Base-by-base conservation (phyloP, 2,113 vertebrate species). In the Mesocricetus auratus region DNA sequence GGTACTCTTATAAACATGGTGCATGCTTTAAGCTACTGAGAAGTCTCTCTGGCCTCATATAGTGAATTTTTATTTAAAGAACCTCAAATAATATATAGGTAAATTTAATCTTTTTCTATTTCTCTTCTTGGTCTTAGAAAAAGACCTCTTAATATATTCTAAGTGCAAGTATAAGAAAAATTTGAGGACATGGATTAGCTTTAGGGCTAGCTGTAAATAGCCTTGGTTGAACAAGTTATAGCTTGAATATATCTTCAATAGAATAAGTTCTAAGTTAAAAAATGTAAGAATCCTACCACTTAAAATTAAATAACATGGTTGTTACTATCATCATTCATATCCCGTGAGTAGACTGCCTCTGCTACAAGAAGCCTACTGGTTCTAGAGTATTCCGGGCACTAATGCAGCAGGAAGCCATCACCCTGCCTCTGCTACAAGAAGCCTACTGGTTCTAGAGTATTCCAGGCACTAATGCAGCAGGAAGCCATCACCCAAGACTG, bases 231-330 rank as follows among this genome's bases (percentile, higher is more conserved):
- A 60, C n/a, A 89, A 95, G 42, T 31, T 68, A 2, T 31, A 8
- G 66, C 16, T 42, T 82, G 3, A 86, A 11, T 83, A 21, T 16
- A 60, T 69, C 17, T 85, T 91, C 10, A 92, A 19, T 83, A 66
- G 92, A 89, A 88, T 87, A 68, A 83, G 62, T 88, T 86, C 22
- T 71, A 64, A 94, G 10, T 47, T 78, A 58, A 86, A 83, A 66
- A 91, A 71, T 3, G 64, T 82, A 94, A 56, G 47, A 91, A 33
- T 73, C 26, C 8, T 73, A 1, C 12, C 2, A 64, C 78, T 85
- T 83, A 19, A 79, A 93, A 73, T 56, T 87, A 91, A 90, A 73
- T 87, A 17, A 42, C 39, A 0, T 81, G 15, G 45, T 93, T 71
- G 42, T 13, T 69, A 69, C 42, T 62, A 90, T 75, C 39, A 75